Percentiles rank a stretch among this genome's conserved stretches.
These are phyloP conservation scores for Merodon equestris DNA, from an alignment of 2,888 invertebrate genomes.

Conservation along the genomic window DNA sequence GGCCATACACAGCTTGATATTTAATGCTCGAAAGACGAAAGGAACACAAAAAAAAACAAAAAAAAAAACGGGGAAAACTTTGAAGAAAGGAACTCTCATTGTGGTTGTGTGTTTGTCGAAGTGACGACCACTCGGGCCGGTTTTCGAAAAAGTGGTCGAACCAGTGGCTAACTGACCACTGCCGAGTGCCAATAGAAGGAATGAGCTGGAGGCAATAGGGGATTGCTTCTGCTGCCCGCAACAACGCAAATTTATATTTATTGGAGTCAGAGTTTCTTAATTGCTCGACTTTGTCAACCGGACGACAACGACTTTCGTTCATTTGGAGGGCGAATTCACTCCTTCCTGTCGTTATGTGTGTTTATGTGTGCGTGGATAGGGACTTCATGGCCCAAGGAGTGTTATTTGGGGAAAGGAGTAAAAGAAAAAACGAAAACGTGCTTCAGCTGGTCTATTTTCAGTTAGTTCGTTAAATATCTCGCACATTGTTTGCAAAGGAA, in stretches of 20 bases:
- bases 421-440: not conserved
- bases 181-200: slow-evolving; percentile 2
- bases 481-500: slow-evolving; percentile 40
- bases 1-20: not conserved
- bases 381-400: not conserved
- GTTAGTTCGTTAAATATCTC: slow-evolving; percentile 53
- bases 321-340: slow-evolving; percentile 31
- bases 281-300: slow-evolving; percentile 62
- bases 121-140: slow-evolving; percentile 6
- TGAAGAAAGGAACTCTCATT: slow-evolving; percentile 21
- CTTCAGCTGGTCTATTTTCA: slow-evolving; percentile 47
- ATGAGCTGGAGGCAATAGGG: not conserved
- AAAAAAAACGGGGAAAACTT: slow-evolving; percentile 36
- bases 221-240: not conserved
- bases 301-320: slow-evolving; percentile 54
- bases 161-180: slow-evolving; percentile 33
- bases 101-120: slow-evolving; percentile 48
- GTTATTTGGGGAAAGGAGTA: slow-evolving; percentile 13
- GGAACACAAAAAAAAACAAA: not conserved
- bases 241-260: slow-evolving; percentile 62
- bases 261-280: slow-evolving; percentile 64
- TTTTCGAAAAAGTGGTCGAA: slow-evolving; percentile 2
- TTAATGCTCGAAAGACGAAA: not conserved
- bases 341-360: not conserved
- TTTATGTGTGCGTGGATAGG: not conserved